Percentiles rank a stretch among this genome's conserved stretches.
These are phyloP conservation scores for Littorina saxatilis DNA, from an alignment of 1,140 invertebrate species.

Conservation along the genomic window DNA sequence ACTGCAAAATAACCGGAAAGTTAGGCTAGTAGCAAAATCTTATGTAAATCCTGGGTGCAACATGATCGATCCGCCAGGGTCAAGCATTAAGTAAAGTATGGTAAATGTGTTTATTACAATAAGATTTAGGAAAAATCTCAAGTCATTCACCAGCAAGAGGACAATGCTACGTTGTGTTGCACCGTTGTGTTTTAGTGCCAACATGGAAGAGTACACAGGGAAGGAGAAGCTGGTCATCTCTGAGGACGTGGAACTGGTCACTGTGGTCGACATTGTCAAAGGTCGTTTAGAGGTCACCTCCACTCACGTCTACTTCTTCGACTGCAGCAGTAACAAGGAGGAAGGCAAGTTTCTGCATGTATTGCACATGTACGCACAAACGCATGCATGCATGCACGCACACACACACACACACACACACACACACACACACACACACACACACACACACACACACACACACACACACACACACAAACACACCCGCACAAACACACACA, in stretches of 20 bases:
- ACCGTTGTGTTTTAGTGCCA: constrained; percentile 47
- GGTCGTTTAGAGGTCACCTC: constrained; percentile 83
- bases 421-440: not conserved
- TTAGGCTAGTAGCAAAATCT: too few relatives aligned
- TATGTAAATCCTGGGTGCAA: too few relatives aligned
- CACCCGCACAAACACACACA: too few relatives aligned
- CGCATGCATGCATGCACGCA: not conserved
- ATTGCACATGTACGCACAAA: not conserved
- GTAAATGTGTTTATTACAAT: too few relatives aligned
- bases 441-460: not conserved
- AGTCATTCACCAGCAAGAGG: too few relatives aligned
- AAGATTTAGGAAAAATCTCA: too few relatives aligned
- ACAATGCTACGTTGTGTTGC: too few relatives aligned
- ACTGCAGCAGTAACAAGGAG: constrained; percentile 79
- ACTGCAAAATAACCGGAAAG: too few relatives aligned
- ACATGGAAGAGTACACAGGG: constrained; percentile 62
- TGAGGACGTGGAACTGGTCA: constrained; percentile 82
- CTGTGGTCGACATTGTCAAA: constrained; percentile 81
- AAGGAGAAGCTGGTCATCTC: constrained; percentile 80
- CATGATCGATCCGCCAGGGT: too few relatives aligned
- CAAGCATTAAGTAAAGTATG: too few relatives aligned
- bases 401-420: constrained; percentile 8
- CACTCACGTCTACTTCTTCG: constrained; percentile 81
- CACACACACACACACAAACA: too few relatives aligned
- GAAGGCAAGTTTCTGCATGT: constrained; percentile 76